Conservation (phyloP, 2,113 vertebrate species). For the Cryptomyrus ogoouensis region DNA sequence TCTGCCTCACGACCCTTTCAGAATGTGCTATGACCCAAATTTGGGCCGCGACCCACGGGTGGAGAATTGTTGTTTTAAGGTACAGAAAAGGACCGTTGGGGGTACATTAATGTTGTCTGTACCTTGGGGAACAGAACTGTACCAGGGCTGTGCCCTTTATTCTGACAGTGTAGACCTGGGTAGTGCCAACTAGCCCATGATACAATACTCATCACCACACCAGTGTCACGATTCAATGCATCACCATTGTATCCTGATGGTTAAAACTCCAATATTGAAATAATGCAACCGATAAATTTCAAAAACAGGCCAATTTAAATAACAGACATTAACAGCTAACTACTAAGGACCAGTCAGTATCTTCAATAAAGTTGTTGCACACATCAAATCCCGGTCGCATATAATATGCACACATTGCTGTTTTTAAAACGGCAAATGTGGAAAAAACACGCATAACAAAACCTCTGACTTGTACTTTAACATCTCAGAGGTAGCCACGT, state of each 20-base stretch:
- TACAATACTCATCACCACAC: neutral
- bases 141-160: neutral
- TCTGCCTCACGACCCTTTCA: no score
- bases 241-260: neutral
- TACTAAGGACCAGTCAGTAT: neutral
- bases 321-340: neutral
- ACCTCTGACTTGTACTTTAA: neutral
- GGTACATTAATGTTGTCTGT: neutral
- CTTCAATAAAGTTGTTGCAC: neutral
- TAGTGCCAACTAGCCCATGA: neutral
- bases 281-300: neutral
- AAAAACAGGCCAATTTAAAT: neutral
- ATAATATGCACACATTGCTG: neutral
- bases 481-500: neutral
- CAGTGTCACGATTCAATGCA: neutral
- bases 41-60: no score
- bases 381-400: neutral
- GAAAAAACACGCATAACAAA: neutral
- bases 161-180: neutral
- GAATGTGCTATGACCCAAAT: no score
- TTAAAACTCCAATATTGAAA: neutral
- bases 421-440: neutral
- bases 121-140: neutral
- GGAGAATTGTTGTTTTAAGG: no score
- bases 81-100: neutral